These are phyloP conservation scores for Indri indri DNA, from an alignment of 2,113 vertebrate genomes.

Conservation along the genomic window DNA sequence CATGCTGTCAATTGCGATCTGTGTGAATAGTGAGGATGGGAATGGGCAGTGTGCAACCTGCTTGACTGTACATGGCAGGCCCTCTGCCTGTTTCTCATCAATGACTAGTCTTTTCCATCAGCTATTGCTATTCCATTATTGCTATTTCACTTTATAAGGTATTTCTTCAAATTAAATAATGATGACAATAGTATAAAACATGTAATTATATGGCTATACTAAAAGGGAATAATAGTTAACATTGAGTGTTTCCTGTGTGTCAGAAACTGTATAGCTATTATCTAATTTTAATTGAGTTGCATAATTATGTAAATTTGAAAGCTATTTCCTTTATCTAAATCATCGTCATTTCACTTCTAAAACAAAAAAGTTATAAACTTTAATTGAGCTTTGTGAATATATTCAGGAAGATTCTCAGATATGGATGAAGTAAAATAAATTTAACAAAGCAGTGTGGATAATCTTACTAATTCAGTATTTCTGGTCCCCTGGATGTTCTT, in stretches of 20 bases:
- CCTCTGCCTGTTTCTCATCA: background rate
- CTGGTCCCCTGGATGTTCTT: background rate
- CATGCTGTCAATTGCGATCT: background rate
- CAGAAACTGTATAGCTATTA: background rate
- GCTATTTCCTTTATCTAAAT: background rate
- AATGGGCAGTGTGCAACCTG: background rate
- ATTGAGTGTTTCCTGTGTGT: background rate
- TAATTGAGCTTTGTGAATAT: slow-evolving; percentile 28
- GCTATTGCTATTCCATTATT: background rate
- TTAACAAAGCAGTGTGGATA: background rate
- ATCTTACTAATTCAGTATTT: slow-evolving; percentile 15
- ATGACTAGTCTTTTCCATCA: background rate
- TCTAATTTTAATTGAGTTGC: background rate
- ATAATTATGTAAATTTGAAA: background rate
- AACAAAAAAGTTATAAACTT: background rate
- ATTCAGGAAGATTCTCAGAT: background rate
- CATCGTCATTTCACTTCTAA: slow-evolving; percentile 27
- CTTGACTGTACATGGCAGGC: background rate
- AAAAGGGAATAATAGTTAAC: background rate
- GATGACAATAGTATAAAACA: background rate
- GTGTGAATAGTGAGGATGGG: background rate
- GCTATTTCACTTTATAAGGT: background rate
- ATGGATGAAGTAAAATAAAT: background rate
- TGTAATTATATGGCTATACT: background rate
- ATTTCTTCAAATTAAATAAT: background rate